These are phyloP conservation scores for Crotalus viridis DNA, from an alignment of 2,113 vertebrate species.

Conservation along the genomic window DNA sequence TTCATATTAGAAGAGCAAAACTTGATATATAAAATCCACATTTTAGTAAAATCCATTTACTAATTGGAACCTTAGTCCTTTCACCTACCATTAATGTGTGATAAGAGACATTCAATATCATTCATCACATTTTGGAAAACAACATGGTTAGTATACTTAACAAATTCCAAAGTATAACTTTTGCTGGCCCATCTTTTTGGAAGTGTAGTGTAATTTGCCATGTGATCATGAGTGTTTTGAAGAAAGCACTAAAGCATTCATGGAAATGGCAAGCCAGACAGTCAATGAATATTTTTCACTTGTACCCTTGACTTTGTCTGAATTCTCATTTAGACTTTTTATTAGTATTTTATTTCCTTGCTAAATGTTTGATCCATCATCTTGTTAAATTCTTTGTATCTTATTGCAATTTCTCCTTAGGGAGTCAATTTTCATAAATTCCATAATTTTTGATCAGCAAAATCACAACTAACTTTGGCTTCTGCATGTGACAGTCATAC, in stretches of 20 bases:
- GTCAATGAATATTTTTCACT: neutral
- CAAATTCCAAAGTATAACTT: neutral
- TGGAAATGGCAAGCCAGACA: neutral
- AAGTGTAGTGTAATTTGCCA: neutral
- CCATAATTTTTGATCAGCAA: neutral
- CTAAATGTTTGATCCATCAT: neutral
- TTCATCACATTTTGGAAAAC: neutral
- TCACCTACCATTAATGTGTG: neutral
- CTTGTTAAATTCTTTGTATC: neutral
- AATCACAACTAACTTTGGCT: neutral
- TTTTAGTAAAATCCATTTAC: neutral
- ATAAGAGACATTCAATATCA: neutral
- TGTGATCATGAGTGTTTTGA: neutral
- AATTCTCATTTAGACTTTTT: neutral
- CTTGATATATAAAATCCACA: neutral
- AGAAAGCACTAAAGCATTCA: neutral
- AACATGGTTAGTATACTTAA: neutral
- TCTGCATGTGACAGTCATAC: neutral
- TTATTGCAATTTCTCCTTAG: neutral
- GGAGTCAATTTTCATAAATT: neutral
- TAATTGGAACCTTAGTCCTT: neutral
- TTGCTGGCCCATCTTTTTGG: neutral
- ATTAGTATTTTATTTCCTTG: neutral
- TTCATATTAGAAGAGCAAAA: neutral
- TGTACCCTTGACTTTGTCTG: neutral